Conservation (phyloP, 2,113 vertebrate species). For the Odocoileus virginianus region DNA sequence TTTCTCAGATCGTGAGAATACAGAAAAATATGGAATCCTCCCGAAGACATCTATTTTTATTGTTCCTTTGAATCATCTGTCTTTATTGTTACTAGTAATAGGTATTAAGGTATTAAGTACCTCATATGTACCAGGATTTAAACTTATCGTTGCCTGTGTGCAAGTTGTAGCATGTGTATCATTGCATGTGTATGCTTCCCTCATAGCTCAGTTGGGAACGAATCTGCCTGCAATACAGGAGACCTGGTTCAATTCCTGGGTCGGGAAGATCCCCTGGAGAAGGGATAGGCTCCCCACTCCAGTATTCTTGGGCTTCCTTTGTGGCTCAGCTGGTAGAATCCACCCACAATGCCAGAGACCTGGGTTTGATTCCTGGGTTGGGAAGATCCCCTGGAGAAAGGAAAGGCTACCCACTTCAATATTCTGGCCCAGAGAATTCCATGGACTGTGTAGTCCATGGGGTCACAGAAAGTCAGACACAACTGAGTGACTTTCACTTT, state of each 20-base stretch:
- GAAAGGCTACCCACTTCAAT: neutral
- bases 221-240: neutral
- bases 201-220: neutral
- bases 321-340: neutral
- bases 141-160: neutral
- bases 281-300: neutral
- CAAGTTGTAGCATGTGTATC: neutral
- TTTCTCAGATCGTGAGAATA: neutral
- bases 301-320: neutral
- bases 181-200: neutral
- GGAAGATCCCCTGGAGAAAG: neutral
- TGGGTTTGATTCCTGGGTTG: neutral
- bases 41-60: neutral
- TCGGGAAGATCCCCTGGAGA: neutral
- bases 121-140: neutral
- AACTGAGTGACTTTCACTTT: neutral
- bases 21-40: neutral
- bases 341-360: neutral
- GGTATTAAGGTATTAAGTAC: neutral
- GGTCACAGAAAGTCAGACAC: rapidly evolving
- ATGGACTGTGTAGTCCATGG: neutral
- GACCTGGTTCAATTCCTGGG: neutral
- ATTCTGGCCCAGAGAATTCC: neutral
- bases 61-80: neutral
- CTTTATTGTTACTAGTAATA: neutral